phyloP scores from a whole-genome alignment of 37 sponge, comb jelly and placozoan genomes.

The Mnemiopsis leidyi region DNA sequence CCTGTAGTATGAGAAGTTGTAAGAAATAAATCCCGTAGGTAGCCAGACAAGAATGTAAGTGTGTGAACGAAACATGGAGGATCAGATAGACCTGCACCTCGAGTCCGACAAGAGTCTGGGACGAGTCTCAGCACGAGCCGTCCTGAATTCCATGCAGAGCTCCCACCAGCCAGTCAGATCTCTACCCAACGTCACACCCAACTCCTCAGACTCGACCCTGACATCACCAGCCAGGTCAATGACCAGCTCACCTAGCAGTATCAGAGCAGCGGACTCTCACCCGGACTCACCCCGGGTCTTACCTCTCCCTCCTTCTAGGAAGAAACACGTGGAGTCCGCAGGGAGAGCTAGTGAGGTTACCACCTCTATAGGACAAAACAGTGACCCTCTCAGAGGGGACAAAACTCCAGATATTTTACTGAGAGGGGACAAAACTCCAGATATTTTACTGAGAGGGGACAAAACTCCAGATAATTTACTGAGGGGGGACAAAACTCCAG shows the following conservation, averaged over 20 bases:
- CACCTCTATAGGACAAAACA: background rate
- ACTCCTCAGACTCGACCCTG: background rate
- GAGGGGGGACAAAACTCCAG: background rate
- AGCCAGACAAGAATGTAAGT: too few species aligned
- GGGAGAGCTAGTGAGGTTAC: background rate
- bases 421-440: too few species aligned
- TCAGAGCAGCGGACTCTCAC: background rate
- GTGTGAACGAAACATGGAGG: background rate
- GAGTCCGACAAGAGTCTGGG: background rate
- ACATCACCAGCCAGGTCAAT: background rate
- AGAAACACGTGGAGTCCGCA: background rate
- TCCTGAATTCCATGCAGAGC: background rate
- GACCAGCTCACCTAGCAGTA: background rate
- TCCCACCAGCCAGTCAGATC: background rate
- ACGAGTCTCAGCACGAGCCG: background rate
- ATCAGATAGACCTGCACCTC: background rate
- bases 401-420: too few species aligned
- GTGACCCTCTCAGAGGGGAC: background rate
- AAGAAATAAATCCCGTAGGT: too few species aligned
- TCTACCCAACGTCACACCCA: background rate
- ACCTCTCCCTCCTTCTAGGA: background rate
- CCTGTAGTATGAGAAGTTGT: too few species aligned
- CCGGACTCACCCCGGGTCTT: background rate
- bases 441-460: too few species aligned
- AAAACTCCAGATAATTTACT: too few species aligned